Base-by-base conservation (phyloP, 23 tunicate species). In the Corella eumyota region DNA sequence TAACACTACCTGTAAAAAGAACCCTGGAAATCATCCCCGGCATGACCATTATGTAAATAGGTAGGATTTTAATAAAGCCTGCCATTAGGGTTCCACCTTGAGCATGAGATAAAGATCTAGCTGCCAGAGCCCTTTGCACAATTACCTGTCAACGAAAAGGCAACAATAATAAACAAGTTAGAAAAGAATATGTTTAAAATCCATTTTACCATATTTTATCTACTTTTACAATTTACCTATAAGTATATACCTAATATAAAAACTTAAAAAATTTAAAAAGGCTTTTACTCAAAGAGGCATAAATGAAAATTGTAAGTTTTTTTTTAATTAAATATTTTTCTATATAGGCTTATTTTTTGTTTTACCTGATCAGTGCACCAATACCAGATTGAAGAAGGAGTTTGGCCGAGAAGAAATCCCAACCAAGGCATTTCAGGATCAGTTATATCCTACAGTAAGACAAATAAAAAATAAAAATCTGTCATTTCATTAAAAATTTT, bases 281-380 rank as follows among this genome's bases (percentile, higher is more conserved):
- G n/a, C n/a, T n/a, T n/a, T n/a, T n/a, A n/a, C n/a, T n/a, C n/a
- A n/a, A n/a, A n/a, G n/a, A n/a, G n/a, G n/a, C n/a, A n/a, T n/a
- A n/a, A n/a, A n/a, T n/a, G n/a, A n/a, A n/a, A n/a, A n/a, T n/a
- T n/a, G n/a, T n/a, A n/a, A n/a, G n/a, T n/a, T n/a, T n/a, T n/a
- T n/a, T n/a, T n/a, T n/a, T n/a, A n/a, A n/a, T n/a, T n/a, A n/a
- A n/a, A n/a, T n/a, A n/a, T n/a, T n/a, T n/a, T n/a, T n/a, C n/a
- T n/a, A n/a, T n/a, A n/a, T n/a, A n/a, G n/a, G n/a, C n/a, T n/a
- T n/a, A n/a, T n/a, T n/a, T n/a, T n/a, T n/a, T n/a, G n/a, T n/a
- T n/a, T 56, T 22, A 78, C 85, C 71, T 83, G 93, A 45, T 83
- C 93, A 6, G 83, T 75, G 61, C 93, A 83, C 93, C 93, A 83